Percentiles rank a stretch among this genome's conserved stretches.
phyloP scores from a whole-genome alignment of 2,113 vertebrate genomes.

The Gambusia holbrooki region DNA sequence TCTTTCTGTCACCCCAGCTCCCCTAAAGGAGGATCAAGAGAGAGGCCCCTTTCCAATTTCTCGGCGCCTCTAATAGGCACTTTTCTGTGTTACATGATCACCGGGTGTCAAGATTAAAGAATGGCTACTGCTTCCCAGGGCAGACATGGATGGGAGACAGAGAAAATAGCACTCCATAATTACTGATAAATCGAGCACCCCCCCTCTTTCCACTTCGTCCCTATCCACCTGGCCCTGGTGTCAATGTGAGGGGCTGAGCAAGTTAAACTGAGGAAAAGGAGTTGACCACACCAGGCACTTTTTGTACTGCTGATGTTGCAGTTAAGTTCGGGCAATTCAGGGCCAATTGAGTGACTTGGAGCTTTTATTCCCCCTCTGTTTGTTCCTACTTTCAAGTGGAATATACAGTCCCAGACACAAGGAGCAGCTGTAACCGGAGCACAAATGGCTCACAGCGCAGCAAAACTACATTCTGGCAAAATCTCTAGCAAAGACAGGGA shows the following conservation, averaged over 20 bases:
- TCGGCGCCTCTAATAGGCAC: slow-evolving; percentile 75
- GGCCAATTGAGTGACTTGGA: slow-evolving; percentile 71
- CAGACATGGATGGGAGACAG: slow-evolving; percentile 70
- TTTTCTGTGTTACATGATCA: slow-evolving; percentile 75
- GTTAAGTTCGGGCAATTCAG: slow-evolving; percentile 75
- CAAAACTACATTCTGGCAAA: slow-evolving; percentile 16
- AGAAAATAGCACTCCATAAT: slow-evolving; percentile 79
- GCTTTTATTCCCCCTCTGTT: slow-evolving; percentile 71
- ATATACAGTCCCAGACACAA: slow-evolving; percentile 39
- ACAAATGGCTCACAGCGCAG: slow-evolving; percentile 58
- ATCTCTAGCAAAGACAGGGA: slow-evolving; percentile 30
- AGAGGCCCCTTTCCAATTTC: slow-evolving; percentile 68
- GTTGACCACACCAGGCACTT: slow-evolving; percentile 64
- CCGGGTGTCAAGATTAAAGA: slow-evolving; percentile 82
- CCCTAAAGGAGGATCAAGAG: slow-evolving; percentile 64
- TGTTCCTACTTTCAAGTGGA: slow-evolving; percentile 58
- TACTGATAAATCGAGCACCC: slow-evolving; percentile 81
- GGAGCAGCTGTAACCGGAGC: slow-evolving; percentile 51
- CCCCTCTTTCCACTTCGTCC: slow-evolving; percentile 57
- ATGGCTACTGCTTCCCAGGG: slow-evolving; percentile 70
- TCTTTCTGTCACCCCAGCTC: slow-evolving; percentile 61
- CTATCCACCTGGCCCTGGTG: slow-evolving; percentile 71
- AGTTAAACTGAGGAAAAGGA: slow-evolving; percentile 58
- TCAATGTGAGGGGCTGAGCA: slow-evolving; percentile 66
- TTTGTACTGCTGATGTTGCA: slow-evolving; percentile 74